Evolutionary conservation across 2,888 invertebrate genomes (phyloP), one percentile per base, ranked within the genome.

Genomic region (Halictus quadricinctus): DNA sequence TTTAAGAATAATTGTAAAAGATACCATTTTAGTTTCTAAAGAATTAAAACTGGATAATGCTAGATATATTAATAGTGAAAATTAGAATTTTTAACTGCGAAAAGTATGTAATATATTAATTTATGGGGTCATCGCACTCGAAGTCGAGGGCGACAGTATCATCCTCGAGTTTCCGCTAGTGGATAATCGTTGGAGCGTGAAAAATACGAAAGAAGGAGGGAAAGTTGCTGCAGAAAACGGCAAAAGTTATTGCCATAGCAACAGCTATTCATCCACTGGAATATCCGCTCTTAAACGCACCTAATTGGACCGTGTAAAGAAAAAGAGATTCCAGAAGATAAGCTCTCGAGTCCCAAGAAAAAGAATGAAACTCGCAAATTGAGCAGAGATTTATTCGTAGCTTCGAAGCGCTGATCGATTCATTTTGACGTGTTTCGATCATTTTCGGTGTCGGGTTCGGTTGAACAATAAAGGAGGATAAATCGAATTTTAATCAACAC

Each of bases 401-500:
- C 7, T 5, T 1, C 2, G 13, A 10, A 25, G 43, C 18, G 18
- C 8, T 3, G n/a, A 18, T 48, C 43, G 25, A 29, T 46, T 46
- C 15, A 46, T 25, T 60, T 15, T 13, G 29, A 13, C 41, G 18
- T 18, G 18, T n/a, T 70, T 13, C 25, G n/a, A 69, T 60, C 1
- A 43, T 25, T 69, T 69, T 18, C 48, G 36, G 2, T 29, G 12
- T n/a, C 41, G 29, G 15, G 36, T 15, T 25, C 7, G 25, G 25
- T 13, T 64, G 15, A 73, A 46, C 46, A 81, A 81, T 66, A 64
- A 29, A 8, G 10, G 13, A 0, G 54, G 54, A 72, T 43, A 25
- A 60, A 25, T 72, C 36, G 72, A 58, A 81, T 76, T 83, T 81
- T 81, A 76, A 76, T 83, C 66, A 76, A 73, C n/a, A 12, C 21